Evolutionary conservation across 2,797 vertebrate genomes (phyloP).

Genomic region (Thaleichthys pacificus): DNA sequence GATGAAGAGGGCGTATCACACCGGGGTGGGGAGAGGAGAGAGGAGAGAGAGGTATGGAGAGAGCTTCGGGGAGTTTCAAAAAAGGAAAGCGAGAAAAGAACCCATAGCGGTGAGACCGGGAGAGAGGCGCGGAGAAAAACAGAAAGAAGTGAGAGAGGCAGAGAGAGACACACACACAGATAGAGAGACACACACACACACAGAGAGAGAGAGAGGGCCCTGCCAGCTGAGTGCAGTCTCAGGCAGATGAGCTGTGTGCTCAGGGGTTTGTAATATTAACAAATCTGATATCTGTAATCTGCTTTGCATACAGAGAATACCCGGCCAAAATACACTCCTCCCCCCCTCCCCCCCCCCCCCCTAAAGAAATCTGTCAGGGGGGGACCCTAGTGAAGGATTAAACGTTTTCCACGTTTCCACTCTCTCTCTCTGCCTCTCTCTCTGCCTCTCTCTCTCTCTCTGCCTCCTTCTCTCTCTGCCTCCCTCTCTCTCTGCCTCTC

Average conservation of each 20-base stretch:
- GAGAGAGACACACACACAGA: not conserved
- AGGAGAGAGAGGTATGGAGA: not conserved
- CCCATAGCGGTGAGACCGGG: not conserved
- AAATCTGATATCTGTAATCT: constrained; percentile 69
- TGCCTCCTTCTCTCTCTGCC: not conserved
- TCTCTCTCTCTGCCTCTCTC: not conserved
- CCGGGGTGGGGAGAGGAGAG: constrained; percentile 4
- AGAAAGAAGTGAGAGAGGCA: not conserved
- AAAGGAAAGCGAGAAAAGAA: not conserved
- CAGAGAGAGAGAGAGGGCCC: not conserved
- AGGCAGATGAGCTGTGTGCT: constrained; percentile 46
- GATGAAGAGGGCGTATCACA: constrained; percentile 4
- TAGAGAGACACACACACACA: not conserved
- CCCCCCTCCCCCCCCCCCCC: too few relatives aligned
- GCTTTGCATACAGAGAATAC: constrained; percentile 53
- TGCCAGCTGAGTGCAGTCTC: constrained; percentile 7
- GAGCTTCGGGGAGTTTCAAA: not conserved
- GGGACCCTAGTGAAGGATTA: constrained; percentile 42
- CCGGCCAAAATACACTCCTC: constrained; percentile 32
- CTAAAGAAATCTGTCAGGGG: constrained; percentile 48
- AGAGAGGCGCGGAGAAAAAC: constrained; percentile 4
- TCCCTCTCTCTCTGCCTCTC: too few relatives aligned
- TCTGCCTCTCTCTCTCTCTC: not conserved
- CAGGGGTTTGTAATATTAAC: constrained; percentile 52
- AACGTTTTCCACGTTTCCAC: constrained; percentile 30